phyloP scores from a whole-genome alignment of 2,888 invertebrate species.

The Eupithecia insigniata region DNA sequence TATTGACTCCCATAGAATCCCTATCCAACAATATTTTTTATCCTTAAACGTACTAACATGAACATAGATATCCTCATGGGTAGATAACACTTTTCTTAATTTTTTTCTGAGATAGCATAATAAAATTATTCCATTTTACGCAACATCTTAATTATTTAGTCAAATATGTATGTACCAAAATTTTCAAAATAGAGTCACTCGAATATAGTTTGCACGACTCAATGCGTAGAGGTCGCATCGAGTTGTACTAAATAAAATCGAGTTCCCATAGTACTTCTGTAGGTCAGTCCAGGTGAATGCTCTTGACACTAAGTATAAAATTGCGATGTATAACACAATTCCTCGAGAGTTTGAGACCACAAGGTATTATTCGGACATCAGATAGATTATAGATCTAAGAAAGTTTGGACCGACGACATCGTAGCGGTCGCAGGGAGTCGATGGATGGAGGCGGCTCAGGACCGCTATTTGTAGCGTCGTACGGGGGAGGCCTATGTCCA shows the following conservation, averaged over 20 bases:
- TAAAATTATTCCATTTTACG: no score
- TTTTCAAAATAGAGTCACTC: neutral
- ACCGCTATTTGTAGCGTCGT: no score
- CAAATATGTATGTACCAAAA: neutral
- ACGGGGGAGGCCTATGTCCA: no score
- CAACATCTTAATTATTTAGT: neutral
- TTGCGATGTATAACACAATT: slow-evolving; percentile 38
- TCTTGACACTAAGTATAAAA: slow-evolving; percentile 64
- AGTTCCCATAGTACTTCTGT: slow-evolving; percentile 50
- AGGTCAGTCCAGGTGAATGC: slow-evolving; percentile 71
- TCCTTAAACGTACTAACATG: no score
- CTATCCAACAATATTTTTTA: no score
- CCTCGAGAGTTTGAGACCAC: slow-evolving; percentile 26
- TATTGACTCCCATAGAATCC: no score
- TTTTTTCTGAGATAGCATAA: neutral
- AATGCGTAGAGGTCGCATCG: neutral
- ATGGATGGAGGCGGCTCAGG: no score
- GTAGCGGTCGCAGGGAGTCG: no score
- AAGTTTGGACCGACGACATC: no score
- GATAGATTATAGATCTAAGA: neutral
- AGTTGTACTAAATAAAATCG: slow-evolving; percentile 34
- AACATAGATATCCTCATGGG: no score
- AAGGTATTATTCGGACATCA: slow-evolving; percentile 10
- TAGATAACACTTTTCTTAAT: no score
- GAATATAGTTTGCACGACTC: neutral